Base-by-base conservation (phyloP, 2,797 vertebrate species). In the Cyprinodon diabolis region DNA sequence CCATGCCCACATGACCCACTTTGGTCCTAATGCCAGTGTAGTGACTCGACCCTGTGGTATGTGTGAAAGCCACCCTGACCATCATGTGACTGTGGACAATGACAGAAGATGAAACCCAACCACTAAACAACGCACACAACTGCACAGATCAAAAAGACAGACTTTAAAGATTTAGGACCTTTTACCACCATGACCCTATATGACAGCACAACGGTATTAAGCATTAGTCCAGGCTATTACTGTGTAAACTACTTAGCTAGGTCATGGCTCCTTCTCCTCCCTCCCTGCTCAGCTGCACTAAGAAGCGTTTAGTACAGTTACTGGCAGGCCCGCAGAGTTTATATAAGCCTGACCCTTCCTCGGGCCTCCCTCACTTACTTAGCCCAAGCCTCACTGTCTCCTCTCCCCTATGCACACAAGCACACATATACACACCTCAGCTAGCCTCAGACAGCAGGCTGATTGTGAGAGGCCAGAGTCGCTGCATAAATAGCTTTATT, bases 401-500 rank as follows among this genome's bases (percentile, higher is more conserved):
- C 85, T 82, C 84, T 83, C 85, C 56, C 78, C 83, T 67, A 79
- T 67, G 79, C 74, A 83, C 75, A 77, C 87, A 85, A 23, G 82
- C 87, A 84, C 85, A 82, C 74, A 76, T 84, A 85, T 40, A 86
- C 88, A 87, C 90, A 90, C 89, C 87, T 89, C 85, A 55, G 77
- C 84, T 47, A 79, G 90, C 86, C 86, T 90, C 83, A 91, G 87
- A 92, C 91, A 92, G 93, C 91, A 89, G 84, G 83, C 84, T 92
- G 93, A 94, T 94, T 94, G 95, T 95, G 86, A 92, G 93, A 91
- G 90, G 86, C 92, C 87, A 93, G 91, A 92, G 89, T 91, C 79
- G 37, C 89, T 88, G 90, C 93, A 93, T 94, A 94, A 94, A 94
- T 92, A 93, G 91, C 89, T 95, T 95, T 94, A 94, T 93, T 95